A percentile compares a stretch with the other conserved stretches of the same genome.
These are phyloP conservation scores for Drosophila novamexicana DNA, from an alignment of 1,140 invertebrate genomes.

Conservation along the genomic window DNA sequence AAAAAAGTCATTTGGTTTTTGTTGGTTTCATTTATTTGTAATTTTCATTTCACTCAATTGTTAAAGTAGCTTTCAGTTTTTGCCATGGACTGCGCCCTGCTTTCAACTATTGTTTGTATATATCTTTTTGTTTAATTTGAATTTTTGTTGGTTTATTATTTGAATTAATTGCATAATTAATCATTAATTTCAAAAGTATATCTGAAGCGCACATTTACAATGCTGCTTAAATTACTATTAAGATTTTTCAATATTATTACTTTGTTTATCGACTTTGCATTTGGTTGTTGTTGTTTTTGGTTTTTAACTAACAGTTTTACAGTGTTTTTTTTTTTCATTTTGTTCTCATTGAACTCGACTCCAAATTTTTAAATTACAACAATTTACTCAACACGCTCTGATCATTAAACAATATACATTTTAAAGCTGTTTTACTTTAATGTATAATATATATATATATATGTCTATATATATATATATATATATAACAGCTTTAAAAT, in stretches of 20 bases:
- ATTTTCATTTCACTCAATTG: constrained; percentile 74
- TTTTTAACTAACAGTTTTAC: constrained; percentile 12
- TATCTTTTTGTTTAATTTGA: constrained; percentile 30
- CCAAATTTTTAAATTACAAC: constrained; percentile 43
- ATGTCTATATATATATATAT: constrained; percentile 19
- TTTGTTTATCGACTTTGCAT: constrained; percentile 4
- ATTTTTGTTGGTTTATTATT: constrained; percentile 26
- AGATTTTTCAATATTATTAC: constrained; percentile 45
- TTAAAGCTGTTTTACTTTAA: constrained; percentile 10
- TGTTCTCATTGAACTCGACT: not conserved
- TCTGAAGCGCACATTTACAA: constrained; percentile 80
- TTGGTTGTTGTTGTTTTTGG: constrained; percentile 18
- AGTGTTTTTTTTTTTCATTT: constrained; percentile 2
- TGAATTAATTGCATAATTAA: constrained; percentile 12
- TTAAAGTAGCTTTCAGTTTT: constrained; percentile 71
- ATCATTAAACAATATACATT: constrained; percentile 43
- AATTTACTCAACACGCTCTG: constrained; percentile 33
- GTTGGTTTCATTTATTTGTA: constrained; percentile 70
- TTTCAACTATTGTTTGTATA: constrained; percentile 64
- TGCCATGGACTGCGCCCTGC: constrained; percentile 75
- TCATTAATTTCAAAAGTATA: constrained; percentile 71
- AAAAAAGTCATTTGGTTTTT: constrained; percentile 68
- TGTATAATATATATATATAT: constrained; percentile 36
- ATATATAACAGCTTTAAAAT: constrained; percentile 18
- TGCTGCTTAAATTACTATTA: constrained; percentile 79